These are phyloP conservation scores for Fulica atra DNA, from an alignment of 2,113 vertebrate species.

Conservation along the genomic window DNA sequence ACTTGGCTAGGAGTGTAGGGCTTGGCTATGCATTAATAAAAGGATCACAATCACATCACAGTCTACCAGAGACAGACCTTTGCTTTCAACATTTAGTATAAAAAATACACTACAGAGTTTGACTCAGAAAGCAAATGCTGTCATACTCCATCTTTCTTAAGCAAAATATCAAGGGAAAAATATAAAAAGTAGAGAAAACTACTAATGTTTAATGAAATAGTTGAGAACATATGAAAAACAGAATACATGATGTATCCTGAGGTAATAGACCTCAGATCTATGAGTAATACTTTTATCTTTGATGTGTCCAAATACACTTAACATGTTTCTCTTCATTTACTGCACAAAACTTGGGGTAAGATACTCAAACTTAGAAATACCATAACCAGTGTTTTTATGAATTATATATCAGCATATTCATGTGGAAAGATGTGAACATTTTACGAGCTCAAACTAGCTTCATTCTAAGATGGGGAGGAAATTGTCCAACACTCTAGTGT, in stretches of 20 bases:
- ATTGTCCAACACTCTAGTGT: not conserved
- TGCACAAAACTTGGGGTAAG: not conserved
- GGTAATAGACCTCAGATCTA: not conserved
- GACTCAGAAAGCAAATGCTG: not conserved
- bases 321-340: not conserved
- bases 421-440: not conserved
- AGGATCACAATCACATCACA: not conserved
- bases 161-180: not conserved
- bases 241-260: conserved; percentile 12
- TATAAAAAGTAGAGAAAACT: not conserved
- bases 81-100: not conserved
- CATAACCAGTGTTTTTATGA: not conserved
- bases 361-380: not conserved
- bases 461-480: not conserved
- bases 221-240: not conserved
- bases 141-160: not conserved
- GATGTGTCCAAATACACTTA: not conserved
- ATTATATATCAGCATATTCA: not conserved
- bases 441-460: not conserved
- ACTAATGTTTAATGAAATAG: conserved; percentile 12
- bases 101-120: not conserved
- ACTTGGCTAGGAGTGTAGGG: not conserved
- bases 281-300: conserved; percentile 27
- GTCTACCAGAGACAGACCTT: not conserved
- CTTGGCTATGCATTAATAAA: not conserved